Evolutionary conservation across 2,113 vertebrate species (phyloP), one percentile per base, ranked within the genome.

Genomic region (Seriola rivoliana): DNA sequence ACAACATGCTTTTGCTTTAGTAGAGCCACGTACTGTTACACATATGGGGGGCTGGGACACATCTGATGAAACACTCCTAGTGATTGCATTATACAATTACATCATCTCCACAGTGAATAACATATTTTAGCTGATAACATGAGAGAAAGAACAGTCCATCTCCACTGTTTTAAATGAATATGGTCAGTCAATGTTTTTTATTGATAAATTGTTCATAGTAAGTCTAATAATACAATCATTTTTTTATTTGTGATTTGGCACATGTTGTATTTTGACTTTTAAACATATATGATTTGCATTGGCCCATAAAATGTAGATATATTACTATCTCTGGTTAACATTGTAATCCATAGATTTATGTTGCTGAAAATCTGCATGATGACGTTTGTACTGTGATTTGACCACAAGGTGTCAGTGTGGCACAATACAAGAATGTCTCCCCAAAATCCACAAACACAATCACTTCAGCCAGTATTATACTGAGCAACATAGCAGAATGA

Each of bases 321-420:
- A 2, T 42, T 42, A 42, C 9, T 42, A 10, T 42, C 2, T 42
- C 40, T 42, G 10, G 40, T 42, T 36, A 3, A 23, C 3, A 46
- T 14, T 38, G 3, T 29, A 64, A 64, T 38, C 7, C 10, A 58
- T 38, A 55, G 50, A n/a, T 36, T 32, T 64, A 25, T 23, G 8
- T 32, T n/a, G 5, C 11, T 25, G 32, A 34, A 42, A 19, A 17
- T 76, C 19, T 36, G 11, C 6, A 57, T 34, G 8, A 34, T 10
- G 2, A 69, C 16, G 4, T 4, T 23, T 19, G 12, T 29, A 17
- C 25, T 14, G 3, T 5, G 19, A 7, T 82, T 32, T 71, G 12
- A 57, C 62, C 85, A 84, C 17, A 21, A 77, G 81, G 50, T n/a
- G 77, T 72, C 76, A 25, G 54, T 69, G 40, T 64, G n/a, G 29